A percentile compares a stretch with the other conserved stretches of the same genome.
These are phyloP conservation scores for Nomada ferruginata DNA, from an alignment of 2,888 invertebrate species.

Conservation along the genomic window DNA sequence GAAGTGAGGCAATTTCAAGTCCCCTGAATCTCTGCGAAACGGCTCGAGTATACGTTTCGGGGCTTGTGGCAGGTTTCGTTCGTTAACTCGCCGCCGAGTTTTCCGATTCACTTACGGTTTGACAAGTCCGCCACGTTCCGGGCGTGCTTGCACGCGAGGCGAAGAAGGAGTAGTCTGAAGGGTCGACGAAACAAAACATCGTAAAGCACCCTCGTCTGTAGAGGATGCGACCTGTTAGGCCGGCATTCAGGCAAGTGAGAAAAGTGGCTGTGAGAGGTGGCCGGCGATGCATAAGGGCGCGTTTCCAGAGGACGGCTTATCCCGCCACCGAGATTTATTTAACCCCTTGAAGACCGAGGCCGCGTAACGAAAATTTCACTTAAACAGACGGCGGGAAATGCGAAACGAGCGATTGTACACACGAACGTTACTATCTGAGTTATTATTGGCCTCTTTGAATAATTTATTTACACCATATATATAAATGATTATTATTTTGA, in stretches of 20 bases:
- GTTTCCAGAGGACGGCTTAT: constrained; percentile 59
- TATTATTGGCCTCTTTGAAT: too few species aligned
- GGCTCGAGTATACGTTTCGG: neutral
- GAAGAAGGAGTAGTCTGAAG: constrained; percentile 48
- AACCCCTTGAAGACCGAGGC: constrained; percentile 6
- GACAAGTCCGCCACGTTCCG: constrained; percentile 62
- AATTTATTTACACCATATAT: too few species aligned
- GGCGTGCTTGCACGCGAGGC: constrained; percentile 46
- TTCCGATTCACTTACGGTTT: constrained; percentile 70
- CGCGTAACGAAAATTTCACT: too few species aligned
- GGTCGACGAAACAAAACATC: constrained; percentile 75
- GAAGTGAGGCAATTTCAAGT: constrained; percentile 15
- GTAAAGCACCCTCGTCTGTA: constrained; percentile 70
- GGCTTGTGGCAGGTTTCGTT: constrained; percentile 10
- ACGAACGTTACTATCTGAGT: neutral
- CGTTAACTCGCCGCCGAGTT: constrained; percentile 60
- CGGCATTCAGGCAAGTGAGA: constrained; percentile 72
- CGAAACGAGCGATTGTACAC: neutral
- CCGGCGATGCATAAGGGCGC: constrained; percentile 66
- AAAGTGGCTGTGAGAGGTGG: constrained; percentile 74
- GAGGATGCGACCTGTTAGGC: constrained; percentile 73
- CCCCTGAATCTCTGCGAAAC: constrained; percentile 4
- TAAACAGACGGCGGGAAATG: too few species aligned
- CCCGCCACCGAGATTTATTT: constrained; percentile 62
- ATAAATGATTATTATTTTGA: too few species aligned